phyloP scores from a whole-genome alignment of 2,797 vertebrate genomes.

The Telmatherina bonti region DNA sequence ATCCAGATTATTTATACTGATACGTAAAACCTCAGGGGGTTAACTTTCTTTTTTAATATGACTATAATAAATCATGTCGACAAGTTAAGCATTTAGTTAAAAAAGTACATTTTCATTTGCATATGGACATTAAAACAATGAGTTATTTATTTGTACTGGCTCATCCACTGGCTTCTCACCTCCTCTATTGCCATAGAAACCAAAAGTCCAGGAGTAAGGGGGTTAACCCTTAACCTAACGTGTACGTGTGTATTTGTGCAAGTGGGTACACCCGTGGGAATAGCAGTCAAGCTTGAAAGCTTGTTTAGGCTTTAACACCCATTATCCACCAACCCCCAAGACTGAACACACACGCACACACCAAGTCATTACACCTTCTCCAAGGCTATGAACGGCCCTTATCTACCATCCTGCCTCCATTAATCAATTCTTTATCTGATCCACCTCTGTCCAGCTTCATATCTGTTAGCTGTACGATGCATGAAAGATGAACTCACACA shows the following conservation, averaged over 20 bases:
- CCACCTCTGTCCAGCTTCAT: constrained; percentile 23
- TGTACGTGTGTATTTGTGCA: constrained; percentile 51
- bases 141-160: constrained; percentile 31
- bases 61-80: too few relatives aligned
- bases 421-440: constrained; percentile 52
- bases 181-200: constrained; percentile 78
- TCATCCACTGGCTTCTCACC: constrained; percentile 66
- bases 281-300: constrained; percentile 71
- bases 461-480: constrained; percentile 16
- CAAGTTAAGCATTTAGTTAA: neutral
- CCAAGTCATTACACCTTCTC: constrained; percentile 43
- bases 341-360: constrained; percentile 35
- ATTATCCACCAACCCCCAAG: constrained; percentile 47
- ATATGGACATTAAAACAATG: constrained; percentile 13
- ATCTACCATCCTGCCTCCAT: constrained; percentile 36
- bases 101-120: neutral
- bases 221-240: constrained; percentile 76
- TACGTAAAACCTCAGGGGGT: too few relatives aligned
- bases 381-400: constrained; percentile 23
- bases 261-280: constrained; percentile 72
- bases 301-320: constrained; percentile 75
- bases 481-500: constrained; percentile 39
- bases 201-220: constrained; percentile 63
- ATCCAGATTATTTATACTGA: too few relatives aligned
- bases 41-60: too few relatives aligned